phyloP scores from a whole-genome alignment of 2,113 vertebrate genomes.

The Xenus cinereus region DNA sequence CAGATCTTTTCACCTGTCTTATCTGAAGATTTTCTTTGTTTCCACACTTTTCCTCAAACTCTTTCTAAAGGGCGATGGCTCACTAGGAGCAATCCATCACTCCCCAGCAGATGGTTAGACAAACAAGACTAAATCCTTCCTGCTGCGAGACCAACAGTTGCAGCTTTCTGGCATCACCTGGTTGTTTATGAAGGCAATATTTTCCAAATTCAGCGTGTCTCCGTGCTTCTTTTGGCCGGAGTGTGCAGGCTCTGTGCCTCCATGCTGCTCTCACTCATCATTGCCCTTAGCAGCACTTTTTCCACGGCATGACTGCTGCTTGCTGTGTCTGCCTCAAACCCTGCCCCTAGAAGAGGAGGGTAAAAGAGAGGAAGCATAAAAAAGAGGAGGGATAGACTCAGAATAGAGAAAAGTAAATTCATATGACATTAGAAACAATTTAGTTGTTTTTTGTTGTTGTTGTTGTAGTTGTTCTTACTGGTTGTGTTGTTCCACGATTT shows the following conservation, averaged over 20 bases:
- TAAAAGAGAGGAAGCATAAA: background rate
- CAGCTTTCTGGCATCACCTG: background rate
- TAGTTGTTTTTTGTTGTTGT: accelerated
- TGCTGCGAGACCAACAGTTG: background rate
- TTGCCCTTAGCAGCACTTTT: background rate
- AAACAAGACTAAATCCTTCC: background rate
- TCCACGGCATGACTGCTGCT: accelerated
- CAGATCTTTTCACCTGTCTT: background rate
- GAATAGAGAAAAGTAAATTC: background rate
- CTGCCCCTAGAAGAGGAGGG: background rate
- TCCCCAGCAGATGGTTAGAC: background rate
- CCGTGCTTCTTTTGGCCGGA: background rate
- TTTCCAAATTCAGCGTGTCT: background rate
- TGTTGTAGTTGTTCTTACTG: accelerated
- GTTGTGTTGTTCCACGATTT: background rate
- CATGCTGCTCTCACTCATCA: accelerated
- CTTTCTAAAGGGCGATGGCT: accelerated
- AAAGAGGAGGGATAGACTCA: background rate
- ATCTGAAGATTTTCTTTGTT: background rate
- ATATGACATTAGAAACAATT: background rate
- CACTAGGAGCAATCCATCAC: accelerated
- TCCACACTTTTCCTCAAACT: accelerated
- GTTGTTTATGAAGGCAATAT: accelerated
- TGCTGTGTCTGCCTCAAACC: background rate
- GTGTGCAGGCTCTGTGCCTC: background rate